Percentiles rank a stretch among this genome's conserved stretches.
Evolutionary conservation across 2,888 invertebrate genomes (phyloP).

Genomic region (Xiphydria camelus): DNA sequence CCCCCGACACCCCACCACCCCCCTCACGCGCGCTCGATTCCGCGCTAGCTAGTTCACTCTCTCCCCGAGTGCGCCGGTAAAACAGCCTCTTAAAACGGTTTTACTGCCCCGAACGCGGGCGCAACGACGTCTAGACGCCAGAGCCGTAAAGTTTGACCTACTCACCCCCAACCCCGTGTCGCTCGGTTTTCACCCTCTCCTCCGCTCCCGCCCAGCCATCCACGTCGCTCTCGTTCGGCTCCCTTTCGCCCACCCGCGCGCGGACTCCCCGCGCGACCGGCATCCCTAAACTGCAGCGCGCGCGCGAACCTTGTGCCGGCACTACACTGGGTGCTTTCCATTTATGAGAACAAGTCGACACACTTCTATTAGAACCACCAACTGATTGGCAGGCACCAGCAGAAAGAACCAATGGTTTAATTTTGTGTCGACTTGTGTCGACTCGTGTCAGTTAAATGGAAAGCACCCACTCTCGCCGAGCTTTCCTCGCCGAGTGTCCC

Average conservation of each 20-base stretch:
- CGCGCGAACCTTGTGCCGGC: too few relatives aligned
- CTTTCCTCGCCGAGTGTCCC: too few relatives aligned
- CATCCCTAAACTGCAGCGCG: too few relatives aligned
- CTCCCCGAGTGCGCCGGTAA: slow-evolving; percentile 54
- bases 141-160: slow-evolving; percentile 58
- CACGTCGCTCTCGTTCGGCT: background rate
- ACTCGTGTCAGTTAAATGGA: too few relatives aligned
- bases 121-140: slow-evolving; percentile 57
- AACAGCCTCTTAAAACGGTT: slow-evolving; percentile 58
- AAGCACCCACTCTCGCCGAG: too few relatives aligned
- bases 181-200: slow-evolving; percentile 1
- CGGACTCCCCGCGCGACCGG: background rate
- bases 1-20: slow-evolving; percentile 1
- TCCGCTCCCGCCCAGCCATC: slow-evolving; percentile 7
- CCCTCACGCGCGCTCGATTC: slow-evolving; percentile 8
- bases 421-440: too few relatives aligned
- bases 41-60: slow-evolving; percentile 22
- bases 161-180: slow-evolving; percentile 47
- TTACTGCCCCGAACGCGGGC: slow-evolving; percentile 54
- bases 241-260: background rate
- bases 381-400: too few relatives aligned
- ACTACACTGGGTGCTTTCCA: too few relatives aligned
- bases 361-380: too few relatives aligned
- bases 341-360: too few relatives aligned
- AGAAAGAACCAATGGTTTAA: too few relatives aligned